Base-by-base conservation (phyloP, 2,888 invertebrate genomes). In the Drosophila leonis region DNA sequence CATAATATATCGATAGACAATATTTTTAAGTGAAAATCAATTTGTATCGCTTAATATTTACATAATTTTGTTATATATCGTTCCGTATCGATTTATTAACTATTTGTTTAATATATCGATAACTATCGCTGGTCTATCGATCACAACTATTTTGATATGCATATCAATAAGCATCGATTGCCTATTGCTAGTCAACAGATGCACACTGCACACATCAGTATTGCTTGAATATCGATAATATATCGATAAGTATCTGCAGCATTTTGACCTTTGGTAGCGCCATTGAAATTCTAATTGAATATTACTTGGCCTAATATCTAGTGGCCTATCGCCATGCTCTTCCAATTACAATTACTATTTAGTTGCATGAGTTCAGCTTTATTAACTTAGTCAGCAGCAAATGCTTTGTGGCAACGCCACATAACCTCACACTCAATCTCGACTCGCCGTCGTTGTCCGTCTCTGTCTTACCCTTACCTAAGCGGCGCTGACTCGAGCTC, bases 381-480 rank as follows among this genome's bases (percentile, higher is more conserved):
- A 75, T 78, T 75, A 78, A 75, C 78, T 62, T 57, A 52, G 54
- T 24, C 63, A 57, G 42, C 39, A 37, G 37, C 37, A 54, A 78
- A 57, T 54, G 48, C 59, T 75, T 75, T 79, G 75, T 48, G 75
- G 75, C 64, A 44, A 27, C 10, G 39, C 67, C 65, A 44, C 54
- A 42, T 37, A 39, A 41, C 56, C 33, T 61, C 33, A 39, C 49
- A 39, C 49, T 49, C 42, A 29, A 18, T 10, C 31, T n/a, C 20
- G n/a, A 20, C 13, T 42, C n/a, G 13, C 12, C 7, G 10, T 18
- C 10, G 12, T 7, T 9, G 15, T 15, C 37, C 2, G 5, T 1
- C 5, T n/a, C n/a, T 24, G 13, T 15, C 27, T 15, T 29, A 8
- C 13, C 9, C 52, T 52, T 8, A 7, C 18, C 8, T 29, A 13